These are phyloP conservation scores for Staurois parvus DNA, from an alignment of 2,797 vertebrate genomes.

Conservation along the genomic window DNA sequence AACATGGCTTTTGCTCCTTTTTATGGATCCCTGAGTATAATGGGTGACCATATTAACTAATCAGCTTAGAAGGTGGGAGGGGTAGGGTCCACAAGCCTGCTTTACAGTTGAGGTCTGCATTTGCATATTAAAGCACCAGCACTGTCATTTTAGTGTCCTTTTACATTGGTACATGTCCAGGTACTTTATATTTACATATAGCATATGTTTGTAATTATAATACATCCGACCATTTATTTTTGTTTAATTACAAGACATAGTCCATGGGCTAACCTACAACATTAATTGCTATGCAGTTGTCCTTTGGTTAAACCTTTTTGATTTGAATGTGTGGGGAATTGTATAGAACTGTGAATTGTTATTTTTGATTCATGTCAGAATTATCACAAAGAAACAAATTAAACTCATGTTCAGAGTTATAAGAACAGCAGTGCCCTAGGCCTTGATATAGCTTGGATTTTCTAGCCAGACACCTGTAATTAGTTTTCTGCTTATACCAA, in stretches of 20 bases:
- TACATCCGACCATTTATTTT: too few relatives aligned
- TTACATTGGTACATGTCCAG: too few relatives aligned
- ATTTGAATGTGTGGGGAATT: not conserved
- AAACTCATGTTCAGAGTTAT: conserved; percentile 17
- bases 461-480: conserved; percentile 26
- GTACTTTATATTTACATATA: too few relatives aligned
- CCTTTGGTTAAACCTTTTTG: not conserved
- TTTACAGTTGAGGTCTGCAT: too few relatives aligned
- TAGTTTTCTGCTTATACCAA: conserved; percentile 22
- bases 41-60: too few relatives aligned
- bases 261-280: not conserved
- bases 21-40: too few relatives aligned
- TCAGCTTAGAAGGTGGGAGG: too few relatives aligned
- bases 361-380: conserved; percentile 24
- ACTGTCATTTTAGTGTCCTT: too few relatives aligned
- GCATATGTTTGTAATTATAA: too few relatives aligned
- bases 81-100: too few relatives aligned
- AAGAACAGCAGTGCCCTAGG: conserved; percentile 21
- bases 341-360: conserved; percentile 12
- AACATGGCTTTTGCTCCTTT: too few relatives aligned
- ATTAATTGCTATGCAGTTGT: not conserved
- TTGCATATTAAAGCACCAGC: too few relatives aligned
- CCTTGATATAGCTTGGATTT: not conserved
- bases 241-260: not conserved
- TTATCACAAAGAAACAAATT: conserved; percentile 11